A percentile compares a stretch with the other conserved stretches of the same genome.
These are phyloP conservation scores for Neogale vison DNA, from an alignment of 2,113 vertebrate genomes.

Conservation along the genomic window DNA sequence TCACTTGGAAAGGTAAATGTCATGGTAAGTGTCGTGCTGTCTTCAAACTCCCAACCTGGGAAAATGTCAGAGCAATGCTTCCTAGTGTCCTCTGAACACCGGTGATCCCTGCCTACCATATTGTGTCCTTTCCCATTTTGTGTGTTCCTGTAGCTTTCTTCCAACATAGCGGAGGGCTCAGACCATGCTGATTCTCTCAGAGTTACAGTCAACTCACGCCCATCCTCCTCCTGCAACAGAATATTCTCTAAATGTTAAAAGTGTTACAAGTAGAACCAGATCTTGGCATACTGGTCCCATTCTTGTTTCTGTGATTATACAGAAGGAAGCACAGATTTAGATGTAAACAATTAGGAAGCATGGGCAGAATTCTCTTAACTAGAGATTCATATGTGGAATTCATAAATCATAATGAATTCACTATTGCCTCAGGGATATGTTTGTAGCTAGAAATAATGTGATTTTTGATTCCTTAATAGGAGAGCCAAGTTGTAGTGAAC, in stretches of 20 bases:
- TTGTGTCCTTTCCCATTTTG: background rate
- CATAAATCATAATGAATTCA: background rate
- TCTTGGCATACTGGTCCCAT: background rate
- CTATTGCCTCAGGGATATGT: background rate
- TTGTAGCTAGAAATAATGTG: background rate
- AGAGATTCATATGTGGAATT: background rate
- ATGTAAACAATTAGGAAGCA: background rate
- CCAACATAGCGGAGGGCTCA: background rate
- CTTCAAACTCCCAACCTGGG: background rate
- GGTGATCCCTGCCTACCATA: background rate
- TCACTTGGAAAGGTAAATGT: conserved; percentile 27
- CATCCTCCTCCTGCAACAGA: background rate
- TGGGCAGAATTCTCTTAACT: background rate
- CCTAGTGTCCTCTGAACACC: background rate
- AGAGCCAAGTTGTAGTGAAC: background rate
- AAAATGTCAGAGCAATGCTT: background rate
- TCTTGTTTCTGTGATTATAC: background rate
- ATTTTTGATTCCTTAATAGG: conserved; percentile 24
- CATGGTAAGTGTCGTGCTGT: background rate
- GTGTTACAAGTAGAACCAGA: background rate
- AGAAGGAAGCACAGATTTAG: background rate
- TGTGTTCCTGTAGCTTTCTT: background rate
- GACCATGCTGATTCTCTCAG: background rate
- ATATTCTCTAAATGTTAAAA: background rate
- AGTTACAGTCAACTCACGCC: background rate